phyloP scores from a whole-genome alignment of 92 coral and sea anemone species.

The Bergia puertoricense region DNA sequence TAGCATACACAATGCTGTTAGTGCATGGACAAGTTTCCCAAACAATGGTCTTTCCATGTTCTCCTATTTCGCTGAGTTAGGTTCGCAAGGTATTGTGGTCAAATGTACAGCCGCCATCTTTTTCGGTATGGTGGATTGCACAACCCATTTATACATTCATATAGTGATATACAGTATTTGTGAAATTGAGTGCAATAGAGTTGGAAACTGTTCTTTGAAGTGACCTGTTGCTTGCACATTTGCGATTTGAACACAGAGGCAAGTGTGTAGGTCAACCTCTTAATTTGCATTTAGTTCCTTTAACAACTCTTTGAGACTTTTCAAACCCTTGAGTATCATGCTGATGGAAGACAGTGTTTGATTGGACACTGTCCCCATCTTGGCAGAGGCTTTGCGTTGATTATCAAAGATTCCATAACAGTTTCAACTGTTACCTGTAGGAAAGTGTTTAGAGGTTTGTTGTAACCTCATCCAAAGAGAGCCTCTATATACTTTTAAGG shows the following conservation, averaged over 20 bases:
- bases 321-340: constrained; percentile 57
- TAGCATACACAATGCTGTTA: no score
- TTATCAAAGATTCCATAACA: not conserved
- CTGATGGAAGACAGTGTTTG: constrained; percentile 48
- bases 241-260: constrained; percentile 57
- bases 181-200: constrained; percentile 48
- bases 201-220: constrained; percentile 53
- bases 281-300: constrained; percentile 49
- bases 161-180: constrained; percentile 31
- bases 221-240: constrained; percentile 55
- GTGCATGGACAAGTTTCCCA: no score
- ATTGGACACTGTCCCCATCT: constrained; percentile 29
- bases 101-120: no score
- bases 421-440: not conserved
- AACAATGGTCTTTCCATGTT: no score
- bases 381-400: constrained; percentile 21
- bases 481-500: no score
- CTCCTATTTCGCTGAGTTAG: no score
- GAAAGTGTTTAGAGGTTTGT: not conserved
- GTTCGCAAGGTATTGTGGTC: no score
- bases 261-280: constrained; percentile 49
- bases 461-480: no score
- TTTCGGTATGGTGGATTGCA: no score
- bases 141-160: constrained; percentile 43
- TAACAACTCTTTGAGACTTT: constrained; percentile 39